Evolutionary conservation across 2,888 invertebrate species (phyloP), one percentile per base, ranked within the genome.

Genomic region (Pristionchus exspectatus): DNA sequence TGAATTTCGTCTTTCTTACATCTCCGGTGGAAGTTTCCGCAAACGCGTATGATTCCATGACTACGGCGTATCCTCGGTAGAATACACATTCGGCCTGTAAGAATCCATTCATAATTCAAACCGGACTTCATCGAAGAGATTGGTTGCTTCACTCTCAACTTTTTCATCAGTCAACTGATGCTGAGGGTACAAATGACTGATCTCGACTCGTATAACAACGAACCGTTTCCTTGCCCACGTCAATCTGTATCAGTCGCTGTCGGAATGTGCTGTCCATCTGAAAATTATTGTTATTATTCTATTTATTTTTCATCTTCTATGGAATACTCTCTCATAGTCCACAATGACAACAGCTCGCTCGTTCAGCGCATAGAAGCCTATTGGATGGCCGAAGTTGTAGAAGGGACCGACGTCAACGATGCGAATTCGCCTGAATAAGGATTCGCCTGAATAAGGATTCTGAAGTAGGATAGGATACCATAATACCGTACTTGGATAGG

Each of bases 311-410:
- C 9, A 0, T 44, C 24, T 30, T 24, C 4, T 74, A 18, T 14
- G 44, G 4, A 77, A 77, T 44, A 77, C 86, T 66, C 24, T 9
- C 14, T 86, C 30, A 63, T 86, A 86, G 24, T 86, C 86, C 12
- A 86, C 86, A 12, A 86, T 18, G 5, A 86, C 86, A 1, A 86
- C 66, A 2, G 63, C 38, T 16, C 38, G 50, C 66, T 86, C 86
- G 30, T 86, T 66, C 38, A 86, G 59, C 24, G 86, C 59, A 33
- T 86, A 86, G 86, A 86, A 86, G 33, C 66, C 86, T 24, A 24
- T 38, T 3, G 12, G 38, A 33, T 38, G 24, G 21, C 66, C 86
- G 38, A 63, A 38, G 24, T 86, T 56, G 54, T 63, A 59, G 38
- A 86, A 86, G 66, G 30, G 63, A 33, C 86, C 86, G n/a, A 86